Base-by-base conservation (phyloP, 2,113 vertebrate genomes). In the Peromyscus californicus region DNA sequence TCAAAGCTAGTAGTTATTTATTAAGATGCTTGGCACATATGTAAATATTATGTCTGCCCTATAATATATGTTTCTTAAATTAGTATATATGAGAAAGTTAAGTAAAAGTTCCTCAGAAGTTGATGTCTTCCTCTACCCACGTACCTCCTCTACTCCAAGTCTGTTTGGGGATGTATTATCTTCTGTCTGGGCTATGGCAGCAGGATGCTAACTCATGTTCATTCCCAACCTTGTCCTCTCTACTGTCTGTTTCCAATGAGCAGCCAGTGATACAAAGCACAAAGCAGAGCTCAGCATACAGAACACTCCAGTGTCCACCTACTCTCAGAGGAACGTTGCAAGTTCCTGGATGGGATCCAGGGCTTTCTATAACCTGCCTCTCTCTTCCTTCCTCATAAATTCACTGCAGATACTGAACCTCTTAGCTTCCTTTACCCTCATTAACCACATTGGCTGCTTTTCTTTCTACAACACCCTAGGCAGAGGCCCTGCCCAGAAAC, bases 11-110 rank as follows among this genome's bases (percentile, higher is more conserved):
- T 51, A 70, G 3, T 1, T 45, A 89, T 70, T 93, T 26, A 86
- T 70, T 63, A 72, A 67, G 31, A 39, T 48, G 76, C 10, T n/a
- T 57, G 19, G 51, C 19, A 75, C 13, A 42, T 74, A 48, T 15
- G 12, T 51, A 76, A 13, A 69, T 54, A 54, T 54, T 51, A 92
- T 9, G 1, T 33, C 54, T 54, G 82, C 39, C 45, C 80, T 63
- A 82, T 94, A 89, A 89, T 76, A n/a, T 48, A 54, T 39, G 76
- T n/a, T 80, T 79, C 72, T 69, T 90, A 74, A 82, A 94, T 48
- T 19, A 54, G 70, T 19, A 42, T 74, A 61, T 80, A 45, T 75
- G 11, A 75, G 51, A 87, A 69, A 70, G 39, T 54, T 45, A 63
- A 45, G 16, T n/a, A 54, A 54, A 86, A 86, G 90, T 92, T 61